phyloP scores from a whole-genome alignment of 92 coral and sea anemone genomes.

The Epizoanthus rinbou region DNA sequence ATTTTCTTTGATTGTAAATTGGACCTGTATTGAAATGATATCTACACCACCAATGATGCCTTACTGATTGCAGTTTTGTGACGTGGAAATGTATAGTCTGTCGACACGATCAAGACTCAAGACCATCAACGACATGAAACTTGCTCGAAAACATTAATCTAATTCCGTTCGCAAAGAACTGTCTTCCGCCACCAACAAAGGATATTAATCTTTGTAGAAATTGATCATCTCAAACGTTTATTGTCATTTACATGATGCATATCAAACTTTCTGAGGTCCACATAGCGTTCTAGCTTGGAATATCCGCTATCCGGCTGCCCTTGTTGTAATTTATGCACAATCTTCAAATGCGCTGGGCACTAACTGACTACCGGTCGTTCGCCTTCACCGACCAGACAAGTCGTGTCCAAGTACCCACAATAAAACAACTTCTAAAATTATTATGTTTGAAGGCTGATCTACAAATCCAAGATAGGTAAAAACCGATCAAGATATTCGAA shows the following conservation, averaged over 20 bases:
- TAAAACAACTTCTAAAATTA: neutral
- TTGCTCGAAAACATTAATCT: neutral
- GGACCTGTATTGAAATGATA: neutral
- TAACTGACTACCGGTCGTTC: constrained; percentile 42
- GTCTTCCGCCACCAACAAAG: constrained; percentile 21
- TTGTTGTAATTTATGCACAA: constrained; percentile 28
- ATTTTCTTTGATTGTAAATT: neutral
- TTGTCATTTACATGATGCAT: neutral
- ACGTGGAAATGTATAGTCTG: neutral
- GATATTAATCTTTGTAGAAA: neutral
- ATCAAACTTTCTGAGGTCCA: neutral
- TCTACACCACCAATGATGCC: neutral
- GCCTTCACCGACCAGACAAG: constrained; percentile 27
- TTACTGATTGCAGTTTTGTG: neutral
- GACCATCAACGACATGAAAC: neutral
- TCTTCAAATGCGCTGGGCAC: constrained; percentile 32
- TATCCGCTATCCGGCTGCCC: constrained; percentile 42
- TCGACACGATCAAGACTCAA: neutral
- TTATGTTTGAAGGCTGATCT: neutral
- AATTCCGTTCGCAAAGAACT: neutral
- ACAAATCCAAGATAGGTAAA: neutral
- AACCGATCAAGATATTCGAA: neutral
- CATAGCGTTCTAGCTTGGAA: neutral
- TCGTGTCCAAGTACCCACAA: neutral
- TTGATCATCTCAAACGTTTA: neutral